These are phyloP conservation scores for Taeniopygia guttata DNA, from an alignment of 2,797 vertebrate species.

Conservation along the genomic window DNA sequence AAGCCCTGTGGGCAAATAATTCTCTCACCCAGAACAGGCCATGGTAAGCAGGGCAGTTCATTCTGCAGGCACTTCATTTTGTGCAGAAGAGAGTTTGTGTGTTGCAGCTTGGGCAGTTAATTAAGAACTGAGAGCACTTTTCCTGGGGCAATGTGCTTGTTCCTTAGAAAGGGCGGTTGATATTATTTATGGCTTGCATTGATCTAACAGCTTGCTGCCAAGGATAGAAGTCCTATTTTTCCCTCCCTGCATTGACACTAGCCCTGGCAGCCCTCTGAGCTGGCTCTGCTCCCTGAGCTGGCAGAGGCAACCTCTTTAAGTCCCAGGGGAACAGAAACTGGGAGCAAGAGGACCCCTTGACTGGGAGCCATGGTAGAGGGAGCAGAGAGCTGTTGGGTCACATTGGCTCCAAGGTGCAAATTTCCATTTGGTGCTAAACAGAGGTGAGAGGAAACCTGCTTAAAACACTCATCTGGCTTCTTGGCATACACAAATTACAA, in stretches of 20 bases:
- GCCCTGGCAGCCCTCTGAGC: neutral
- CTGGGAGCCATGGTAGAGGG: neutral
- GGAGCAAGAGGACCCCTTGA: neutral
- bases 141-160: neutral
- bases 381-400: neutral
- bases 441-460: neutral
- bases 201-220: neutral
- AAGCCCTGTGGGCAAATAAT: neutral
- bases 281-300: neutral
- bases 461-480: neutral
- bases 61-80: neutral
- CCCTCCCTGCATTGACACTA: neutral
- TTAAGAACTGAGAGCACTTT: neutral
- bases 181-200: conserved; percentile 13
- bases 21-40: neutral
- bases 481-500: neutral
- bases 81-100: neutral
- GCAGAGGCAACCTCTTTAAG: neutral
- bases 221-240: neutral
- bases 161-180: neutral
- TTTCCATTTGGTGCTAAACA: neutral
- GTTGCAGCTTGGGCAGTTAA: neutral
- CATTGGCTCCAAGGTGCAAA: neutral
- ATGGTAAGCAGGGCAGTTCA: neutral
- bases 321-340: neutral